Conservation (phyloP, 2,888 invertebrate genomes). For the Ellobium chinense region DNA sequence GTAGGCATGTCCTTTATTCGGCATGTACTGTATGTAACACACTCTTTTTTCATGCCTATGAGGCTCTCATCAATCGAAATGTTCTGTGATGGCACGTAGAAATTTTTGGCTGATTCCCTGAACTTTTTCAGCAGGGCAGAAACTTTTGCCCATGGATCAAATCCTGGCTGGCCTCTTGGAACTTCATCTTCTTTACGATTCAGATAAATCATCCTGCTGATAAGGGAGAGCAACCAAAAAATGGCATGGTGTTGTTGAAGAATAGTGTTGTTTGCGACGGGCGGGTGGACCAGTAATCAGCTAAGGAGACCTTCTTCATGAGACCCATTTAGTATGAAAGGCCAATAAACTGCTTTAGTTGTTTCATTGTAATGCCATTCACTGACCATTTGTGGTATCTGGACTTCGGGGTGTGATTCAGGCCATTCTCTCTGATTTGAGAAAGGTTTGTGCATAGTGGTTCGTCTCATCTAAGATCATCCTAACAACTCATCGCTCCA, state of each 20-base stretch:
- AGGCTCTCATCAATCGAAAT: slow-evolving; percentile 34
- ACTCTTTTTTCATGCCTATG: slow-evolving; percentile 44
- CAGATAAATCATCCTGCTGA: slow-evolving; percentile 22
- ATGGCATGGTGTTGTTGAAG: slow-evolving; percentile 1
- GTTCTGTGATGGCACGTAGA: not conserved
- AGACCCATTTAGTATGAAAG: slow-evolving; percentile 6
- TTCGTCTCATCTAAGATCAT: too few relatives aligned
- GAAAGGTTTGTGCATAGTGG: too few relatives aligned
- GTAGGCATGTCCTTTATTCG: slow-evolving; percentile 34
- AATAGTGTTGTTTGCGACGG: not conserved
- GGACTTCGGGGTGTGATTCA: too few relatives aligned
- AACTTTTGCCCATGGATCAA: slow-evolving; percentile 45
- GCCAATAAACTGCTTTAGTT: not conserved
- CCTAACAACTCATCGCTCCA: too few relatives aligned
- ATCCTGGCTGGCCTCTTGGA: slow-evolving; percentile 24
- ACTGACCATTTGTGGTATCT: not conserved
- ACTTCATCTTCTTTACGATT: not conserved
- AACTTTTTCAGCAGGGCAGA: slow-evolving; percentile 17
- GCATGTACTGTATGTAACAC: slow-evolving; percentile 37
- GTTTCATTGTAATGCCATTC: not conserved
- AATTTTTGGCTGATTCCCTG: slow-evolving; percentile 14
- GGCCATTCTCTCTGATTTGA: too few relatives aligned
- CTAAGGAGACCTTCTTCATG: not conserved
- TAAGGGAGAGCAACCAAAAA: not conserved
- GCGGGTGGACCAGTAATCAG: not conserved